Conservation (phyloP, 1,140 invertebrate genomes). For the Panulirus ornatus region DNA sequence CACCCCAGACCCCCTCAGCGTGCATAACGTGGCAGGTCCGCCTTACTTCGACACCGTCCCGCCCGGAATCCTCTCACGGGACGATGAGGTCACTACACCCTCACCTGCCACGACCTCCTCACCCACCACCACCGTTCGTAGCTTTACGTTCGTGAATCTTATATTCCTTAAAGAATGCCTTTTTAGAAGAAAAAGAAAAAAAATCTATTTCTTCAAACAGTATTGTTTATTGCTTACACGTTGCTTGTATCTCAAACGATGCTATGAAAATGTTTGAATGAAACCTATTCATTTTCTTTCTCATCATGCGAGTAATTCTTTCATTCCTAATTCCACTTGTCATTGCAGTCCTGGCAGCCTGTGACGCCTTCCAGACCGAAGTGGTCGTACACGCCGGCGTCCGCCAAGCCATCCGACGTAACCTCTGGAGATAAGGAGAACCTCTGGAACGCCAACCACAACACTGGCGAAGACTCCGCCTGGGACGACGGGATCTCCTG, state of each 20-base stretch:
- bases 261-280: no score
- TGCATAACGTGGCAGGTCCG: slow-evolving; percentile 20
- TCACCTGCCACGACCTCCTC: neutral
- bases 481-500: neutral
- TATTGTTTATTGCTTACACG: no score
- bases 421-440: neutral
- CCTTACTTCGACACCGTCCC: slow-evolving; percentile 20
- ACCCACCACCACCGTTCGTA: neutral
- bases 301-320: no score
- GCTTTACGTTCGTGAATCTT: no score
- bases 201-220: no score
- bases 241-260: no score
- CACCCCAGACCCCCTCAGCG: slow-evolving; percentile 7
- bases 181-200: no score
- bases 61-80: neutral
- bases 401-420: neutral
- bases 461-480: no score
- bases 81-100: neutral
- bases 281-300: no score
- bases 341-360: neutral
- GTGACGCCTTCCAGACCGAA: neutral
- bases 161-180: no score
- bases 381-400: neutral
- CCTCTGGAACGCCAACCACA: neutral
- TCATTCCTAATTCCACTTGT: no score